phyloP scores from a whole-genome alignment of 2,888 invertebrate genomes.

The Andrena chrysosceles region DNA sequence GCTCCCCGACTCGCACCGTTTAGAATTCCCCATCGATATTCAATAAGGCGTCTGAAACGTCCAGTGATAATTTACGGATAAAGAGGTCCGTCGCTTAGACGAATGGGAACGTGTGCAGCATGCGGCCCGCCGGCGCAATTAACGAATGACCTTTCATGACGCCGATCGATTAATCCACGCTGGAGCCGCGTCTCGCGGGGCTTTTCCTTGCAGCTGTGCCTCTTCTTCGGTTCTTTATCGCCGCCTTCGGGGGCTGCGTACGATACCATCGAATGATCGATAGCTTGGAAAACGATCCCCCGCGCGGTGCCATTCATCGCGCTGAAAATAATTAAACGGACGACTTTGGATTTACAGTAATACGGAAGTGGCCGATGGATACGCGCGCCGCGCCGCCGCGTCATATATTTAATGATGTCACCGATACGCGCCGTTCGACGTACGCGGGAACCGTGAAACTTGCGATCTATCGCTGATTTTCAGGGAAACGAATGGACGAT shows the following conservation, averaged over 20 bases:
- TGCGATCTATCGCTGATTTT: constrained; percentile 47
- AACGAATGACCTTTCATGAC: constrained; percentile 76
- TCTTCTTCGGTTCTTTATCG: constrained; percentile 54
- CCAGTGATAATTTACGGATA: constrained; percentile 40
- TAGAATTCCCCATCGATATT: constrained; percentile 31
- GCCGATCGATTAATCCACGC: constrained; percentile 67
- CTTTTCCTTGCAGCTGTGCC: constrained; percentile 28
- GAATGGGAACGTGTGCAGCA: constrained; percentile 20
- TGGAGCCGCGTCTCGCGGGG: constrained; percentile 50
- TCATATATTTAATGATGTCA: constrained; percentile 59
- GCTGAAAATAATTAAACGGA: constrained; percentile 68
- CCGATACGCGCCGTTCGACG: constrained; percentile 44
- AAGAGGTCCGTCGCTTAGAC: constrained; percentile 26
- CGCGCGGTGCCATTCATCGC: constrained; percentile 62
- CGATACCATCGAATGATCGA: constrained; percentile 66
- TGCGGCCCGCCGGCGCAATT: constrained; percentile 64
- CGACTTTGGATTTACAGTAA: constrained; percentile 70
- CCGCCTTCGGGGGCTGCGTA: constrained; percentile 44
- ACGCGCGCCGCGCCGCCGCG: constrained; percentile 39
- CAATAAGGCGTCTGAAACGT: constrained; percentile 38
- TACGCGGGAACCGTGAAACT: constrained; percentile 43
- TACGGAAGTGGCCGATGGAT: constrained; percentile 67
- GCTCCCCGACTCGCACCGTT: neutral
- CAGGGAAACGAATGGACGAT: constrained; percentile 1
- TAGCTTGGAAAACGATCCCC: constrained; percentile 62